A percentile compares a stretch with the other conserved stretches of the same genome.
Evolutionary conservation across 2,113 vertebrate genomes (phyloP).

Genomic region (Rousettus leschenaultii): DNA sequence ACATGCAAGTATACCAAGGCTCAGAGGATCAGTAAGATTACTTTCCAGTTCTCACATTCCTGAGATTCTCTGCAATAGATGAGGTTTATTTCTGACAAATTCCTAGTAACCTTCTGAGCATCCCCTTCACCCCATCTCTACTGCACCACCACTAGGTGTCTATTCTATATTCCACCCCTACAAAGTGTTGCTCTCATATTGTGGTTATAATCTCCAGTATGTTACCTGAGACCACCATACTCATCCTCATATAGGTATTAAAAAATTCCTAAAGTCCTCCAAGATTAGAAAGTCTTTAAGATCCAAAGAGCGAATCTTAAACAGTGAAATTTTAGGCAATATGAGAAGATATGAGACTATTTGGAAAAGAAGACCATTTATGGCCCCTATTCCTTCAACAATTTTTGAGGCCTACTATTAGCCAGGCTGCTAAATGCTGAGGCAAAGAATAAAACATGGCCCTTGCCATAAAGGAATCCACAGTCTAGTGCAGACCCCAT

Average conservation of each 20-base stretch:
- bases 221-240: background rate
- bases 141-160: background rate
- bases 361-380: background rate
- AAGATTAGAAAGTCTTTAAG: background rate
- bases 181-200: background rate
- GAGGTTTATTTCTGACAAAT: background rate
- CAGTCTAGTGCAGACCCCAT: background rate
- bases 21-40: background rate
- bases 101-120: background rate
- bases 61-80: background rate
- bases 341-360: background rate
- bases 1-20: background rate
- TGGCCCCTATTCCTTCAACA: background rate
- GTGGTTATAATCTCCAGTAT: background rate
- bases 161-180: background rate
- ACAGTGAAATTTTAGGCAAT: background rate
- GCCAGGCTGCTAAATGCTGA: background rate
- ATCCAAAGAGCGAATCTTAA: background rate
- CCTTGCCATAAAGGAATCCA: background rate
- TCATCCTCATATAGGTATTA: background rate
- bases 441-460: background rate
- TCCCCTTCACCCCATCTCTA: background rate
- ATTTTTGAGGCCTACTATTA: background rate
- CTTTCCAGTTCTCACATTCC: background rate
- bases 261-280: background rate